Evolutionary conservation across 2,113 vertebrate genomes (phyloP).

Genomic region (Pungitius pungitius): DNA sequence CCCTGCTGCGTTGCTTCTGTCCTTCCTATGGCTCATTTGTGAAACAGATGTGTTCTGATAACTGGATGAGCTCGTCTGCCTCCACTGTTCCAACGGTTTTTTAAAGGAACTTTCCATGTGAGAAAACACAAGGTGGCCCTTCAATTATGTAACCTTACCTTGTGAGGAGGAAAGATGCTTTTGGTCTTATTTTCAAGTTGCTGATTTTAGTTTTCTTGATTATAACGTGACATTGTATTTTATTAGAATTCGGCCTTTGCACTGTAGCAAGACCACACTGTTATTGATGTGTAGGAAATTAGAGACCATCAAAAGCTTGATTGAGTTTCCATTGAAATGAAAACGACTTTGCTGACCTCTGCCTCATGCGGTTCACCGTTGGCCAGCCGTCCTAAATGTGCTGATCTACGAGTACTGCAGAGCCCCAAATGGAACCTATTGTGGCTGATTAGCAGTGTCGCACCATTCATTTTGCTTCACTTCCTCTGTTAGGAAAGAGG

Average conservation of each 20-base stretch:
- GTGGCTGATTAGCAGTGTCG: not conserved
- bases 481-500: not conserved
- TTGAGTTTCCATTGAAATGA: not conserved
- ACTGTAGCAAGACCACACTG: not conserved
- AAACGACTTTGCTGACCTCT: not conserved
- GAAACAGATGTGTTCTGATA: conserved; percentile 29
- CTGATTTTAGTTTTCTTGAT: too few relatives aligned
- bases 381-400: not conserved
- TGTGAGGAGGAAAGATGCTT: not conserved
- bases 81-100: conserved; percentile 6
- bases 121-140: not conserved
- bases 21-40: conserved; percentile 5
- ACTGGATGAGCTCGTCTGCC: not conserved
- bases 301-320: not conserved
- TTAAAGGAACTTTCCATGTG: not conserved
- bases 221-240: not conserved
- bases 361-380: not conserved
- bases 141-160: not conserved
- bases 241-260: not conserved
- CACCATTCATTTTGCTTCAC: not conserved
- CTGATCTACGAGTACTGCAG: not conserved
- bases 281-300: not conserved
- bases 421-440: not conserved
- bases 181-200: not conserved
- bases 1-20: conserved; percentile 40